Conservation (phyloP, 2,888 invertebrate species). For the Apodemia mormo region DNA sequence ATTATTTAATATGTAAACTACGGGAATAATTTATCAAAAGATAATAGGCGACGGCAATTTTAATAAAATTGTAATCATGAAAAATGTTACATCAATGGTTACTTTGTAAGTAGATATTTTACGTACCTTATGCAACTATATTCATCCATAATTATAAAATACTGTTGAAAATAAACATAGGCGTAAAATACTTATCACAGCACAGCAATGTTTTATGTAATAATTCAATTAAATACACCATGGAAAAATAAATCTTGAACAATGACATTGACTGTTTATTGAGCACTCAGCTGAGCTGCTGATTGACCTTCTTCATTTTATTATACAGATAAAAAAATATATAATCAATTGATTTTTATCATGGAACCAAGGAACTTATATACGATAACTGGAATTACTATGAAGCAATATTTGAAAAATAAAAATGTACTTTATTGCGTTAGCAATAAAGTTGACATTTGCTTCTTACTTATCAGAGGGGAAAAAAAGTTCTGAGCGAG, state of each 20-base stretch:
- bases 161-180: slow-evolving; percentile 21
- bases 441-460: too few species aligned
- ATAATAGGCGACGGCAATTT: background rate
- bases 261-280: slow-evolving; percentile 50
- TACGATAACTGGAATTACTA: too few species aligned
- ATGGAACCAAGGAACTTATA: too few species aligned
- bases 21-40: background rate
- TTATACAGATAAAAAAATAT: slow-evolving; percentile 14
- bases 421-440: background rate
- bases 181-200: slow-evolving; percentile 20
- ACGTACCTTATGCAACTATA: slow-evolving; percentile 21
- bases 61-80: background rate
- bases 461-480: too few species aligned
- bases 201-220: slow-evolving; percentile 66
- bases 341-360: too few species aligned
- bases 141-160: slow-evolving; percentile 19
- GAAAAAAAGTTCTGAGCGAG: too few species aligned
- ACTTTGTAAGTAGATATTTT: slow-evolving; percentile 4
- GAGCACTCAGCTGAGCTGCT: slow-evolving; percentile 64
- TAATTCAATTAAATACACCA: slow-evolving; percentile 63
- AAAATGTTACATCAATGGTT: slow-evolving; percentile 18
- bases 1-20: background rate
- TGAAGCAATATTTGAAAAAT: too few species aligned
- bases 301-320: slow-evolving; percentile 54
- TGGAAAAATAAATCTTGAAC: slow-evolving; percentile 59